phyloP scores from a whole-genome alignment of 2,888 invertebrate genomes.

The Leptura quadrifasciata region DNA sequence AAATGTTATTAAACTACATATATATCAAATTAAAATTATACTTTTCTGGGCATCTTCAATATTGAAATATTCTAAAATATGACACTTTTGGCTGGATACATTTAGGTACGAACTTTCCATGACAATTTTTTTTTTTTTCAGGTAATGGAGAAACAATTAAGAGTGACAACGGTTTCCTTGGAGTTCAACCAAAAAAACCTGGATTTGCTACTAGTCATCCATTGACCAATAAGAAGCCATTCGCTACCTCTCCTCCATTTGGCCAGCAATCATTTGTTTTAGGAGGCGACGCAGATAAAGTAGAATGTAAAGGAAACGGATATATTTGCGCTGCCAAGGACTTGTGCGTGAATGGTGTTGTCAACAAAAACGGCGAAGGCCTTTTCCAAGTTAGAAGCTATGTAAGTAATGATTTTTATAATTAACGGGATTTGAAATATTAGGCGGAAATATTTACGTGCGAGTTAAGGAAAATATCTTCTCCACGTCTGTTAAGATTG shows the following conservation, averaged over 20 bases:
- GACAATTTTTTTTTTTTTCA: conserved; percentile 31
- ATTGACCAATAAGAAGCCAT: conserved; percentile 53
- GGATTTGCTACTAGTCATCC: conserved; percentile 59
- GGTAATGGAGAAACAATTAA: conserved; percentile 67
- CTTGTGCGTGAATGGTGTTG: conserved; percentile 79
- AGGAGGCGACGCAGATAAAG: conserved; percentile 47
- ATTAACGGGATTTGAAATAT: neutral
- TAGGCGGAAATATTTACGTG: too few relatives aligned
- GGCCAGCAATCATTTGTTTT: conserved; percentile 52
- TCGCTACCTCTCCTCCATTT: conserved; percentile 46
- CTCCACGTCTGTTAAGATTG: too few relatives aligned
- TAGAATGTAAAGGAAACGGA: conserved; percentile 77
- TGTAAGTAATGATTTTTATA: conserved; percentile 74
- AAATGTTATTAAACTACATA: too few relatives aligned
- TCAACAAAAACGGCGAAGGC: conserved; percentile 75
- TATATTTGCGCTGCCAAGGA: conserved; percentile 79
- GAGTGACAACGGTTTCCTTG: conserved; percentile 68
- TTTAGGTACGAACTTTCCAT: too few relatives aligned
- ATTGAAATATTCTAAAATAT: too few relatives aligned
- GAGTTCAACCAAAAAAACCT: conserved; percentile 68
- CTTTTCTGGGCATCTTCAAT: too few relatives aligned
- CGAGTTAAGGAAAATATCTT: too few relatives aligned
- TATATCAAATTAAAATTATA: too few relatives aligned
- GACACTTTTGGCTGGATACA: too few relatives aligned
- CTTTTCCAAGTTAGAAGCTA: conserved; percentile 74